These are phyloP conservation scores for Anoplolepis gracilipes DNA, from an alignment of 1,140 invertebrate species.

Conservation along the genomic window DNA sequence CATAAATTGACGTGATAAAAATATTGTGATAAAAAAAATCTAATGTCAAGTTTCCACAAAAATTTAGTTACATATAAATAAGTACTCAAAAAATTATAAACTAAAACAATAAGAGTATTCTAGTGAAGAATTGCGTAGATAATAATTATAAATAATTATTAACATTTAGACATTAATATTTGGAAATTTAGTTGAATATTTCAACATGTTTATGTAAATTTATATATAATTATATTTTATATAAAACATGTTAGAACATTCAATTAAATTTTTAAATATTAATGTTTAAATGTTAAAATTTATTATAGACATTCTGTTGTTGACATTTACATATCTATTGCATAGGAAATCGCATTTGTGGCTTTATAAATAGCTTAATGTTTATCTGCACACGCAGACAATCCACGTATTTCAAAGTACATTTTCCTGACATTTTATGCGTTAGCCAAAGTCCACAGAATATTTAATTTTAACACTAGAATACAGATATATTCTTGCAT, in stretches of 20 bases:
- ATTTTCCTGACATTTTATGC: neutral
- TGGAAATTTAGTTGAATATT: conserved; percentile 5
- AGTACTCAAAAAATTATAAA: neutral
- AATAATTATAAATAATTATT: neutral
- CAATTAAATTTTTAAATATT: conserved; percentile 10
- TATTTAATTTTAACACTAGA: neutral
- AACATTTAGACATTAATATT: neutral
- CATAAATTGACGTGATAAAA: too few relatives aligned
- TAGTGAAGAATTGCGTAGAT: conserved; percentile 1
- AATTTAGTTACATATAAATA: neutral
- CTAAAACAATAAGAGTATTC: too few relatives aligned
- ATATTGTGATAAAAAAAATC: neutral
- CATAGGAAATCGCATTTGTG: neutral
- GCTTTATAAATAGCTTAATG: conserved; percentile 17
- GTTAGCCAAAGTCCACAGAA: neutral
- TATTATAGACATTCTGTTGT: neutral
- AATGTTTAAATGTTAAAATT: neutral
- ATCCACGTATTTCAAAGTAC: neutral
- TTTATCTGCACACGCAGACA: neutral
- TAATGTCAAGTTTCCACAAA: conserved; percentile 2
- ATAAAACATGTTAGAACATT: neutral
- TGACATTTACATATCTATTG: too few relatives aligned
- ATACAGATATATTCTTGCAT: neutral
- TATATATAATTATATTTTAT: conserved; percentile 2
- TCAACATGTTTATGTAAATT: neutral